Base-by-base conservation (phyloP, 1,140 invertebrate species). In the Pinna nobilis region DNA sequence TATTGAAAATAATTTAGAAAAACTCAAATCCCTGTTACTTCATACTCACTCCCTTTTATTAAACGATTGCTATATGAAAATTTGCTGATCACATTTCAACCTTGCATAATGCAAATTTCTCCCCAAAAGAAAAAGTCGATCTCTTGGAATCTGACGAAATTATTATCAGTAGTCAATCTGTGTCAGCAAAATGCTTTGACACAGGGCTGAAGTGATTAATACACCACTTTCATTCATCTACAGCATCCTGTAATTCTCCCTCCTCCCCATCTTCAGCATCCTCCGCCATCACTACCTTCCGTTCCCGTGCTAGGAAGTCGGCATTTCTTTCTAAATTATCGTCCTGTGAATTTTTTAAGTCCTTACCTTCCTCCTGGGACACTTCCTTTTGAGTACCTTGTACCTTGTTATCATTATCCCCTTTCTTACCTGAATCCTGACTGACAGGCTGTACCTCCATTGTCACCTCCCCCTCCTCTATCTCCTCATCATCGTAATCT, bases 151-250 rank as follows among this genome's bases (percentile, higher is more conserved):
- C n/a, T n/a, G n/a, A n/a, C n/a, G n/a, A n/a, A n/a, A n/a, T n/a
- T n/a, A n/a, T n/a, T n/a, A n/a, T n/a, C n/a, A n/a, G n/a, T n/a
- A n/a, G n/a, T n/a, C n/a, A n/a, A n/a, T n/a, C n/a, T n/a, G n/a
- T n/a, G n/a, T n/a, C n/a, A n/a, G n/a, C n/a, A n/a, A n/a, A n/a
- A n/a, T n/a, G n/a, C n/a, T n/a, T n/a, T n/a, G n/a, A n/a, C n/a
- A n/a, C n/a, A n/a, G n/a, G n/a, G n/a, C n/a, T n/a, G n/a, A n/a
- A n/a, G n/a, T n/a, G n/a, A n/a, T n/a, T n/a, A n/a, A n/a, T n/a
- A n/a, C n/a, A n/a, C n/a, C n/a, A n/a, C n/a, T n/a, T 13, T 69
- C 66, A 69, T 47, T 69, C 66, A 69, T 69, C 66, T 39, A 59
- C 66, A 37, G 66, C 66, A 47, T 69, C 66, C 20, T 57, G 51